Conservation (phyloP, 2,113 vertebrate species). For the Spizaetus ornatus region DNA sequence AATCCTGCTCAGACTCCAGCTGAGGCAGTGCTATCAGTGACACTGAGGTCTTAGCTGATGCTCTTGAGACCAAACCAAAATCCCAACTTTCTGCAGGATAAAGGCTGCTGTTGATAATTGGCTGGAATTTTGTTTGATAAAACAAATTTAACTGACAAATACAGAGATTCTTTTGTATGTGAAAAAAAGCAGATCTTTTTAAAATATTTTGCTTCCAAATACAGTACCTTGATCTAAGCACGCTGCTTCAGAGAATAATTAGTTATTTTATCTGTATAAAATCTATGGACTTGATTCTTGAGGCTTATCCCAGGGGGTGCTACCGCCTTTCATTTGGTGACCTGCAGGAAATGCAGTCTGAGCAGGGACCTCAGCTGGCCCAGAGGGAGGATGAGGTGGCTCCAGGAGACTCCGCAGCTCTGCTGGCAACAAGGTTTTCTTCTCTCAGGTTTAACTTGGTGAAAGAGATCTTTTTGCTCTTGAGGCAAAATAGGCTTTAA, state of each 20-base stretch:
- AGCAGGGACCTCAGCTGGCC: neutral
- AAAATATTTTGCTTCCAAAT: neutral
- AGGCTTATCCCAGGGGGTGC: neutral
- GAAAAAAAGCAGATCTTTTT: neutral
- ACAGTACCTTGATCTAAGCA: neutral
- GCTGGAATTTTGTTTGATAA: neutral
- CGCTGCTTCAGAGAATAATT: neutral
- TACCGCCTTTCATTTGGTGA: neutral
- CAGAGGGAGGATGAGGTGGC: neutral
- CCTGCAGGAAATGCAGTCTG: neutral
- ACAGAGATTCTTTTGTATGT: neutral
- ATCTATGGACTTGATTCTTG: neutral
- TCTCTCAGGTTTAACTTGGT: neutral
- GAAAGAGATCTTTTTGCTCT: neutral
- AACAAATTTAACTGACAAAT: neutral
- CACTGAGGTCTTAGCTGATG: neutral
- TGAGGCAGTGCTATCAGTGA: neutral
- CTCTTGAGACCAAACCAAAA: neutral
- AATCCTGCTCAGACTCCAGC: neutral
- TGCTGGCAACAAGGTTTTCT: neutral
- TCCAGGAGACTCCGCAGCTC: neutral
- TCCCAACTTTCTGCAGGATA: accelerated
- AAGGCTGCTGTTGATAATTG: neutral
- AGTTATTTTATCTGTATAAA: neutral
- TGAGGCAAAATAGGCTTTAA: neutral